Evolutionary conservation across 2,888 invertebrate genomes (phyloP), one percentile per base, ranked within the genome.

Genomic region (Melitaea athalia): DNA sequence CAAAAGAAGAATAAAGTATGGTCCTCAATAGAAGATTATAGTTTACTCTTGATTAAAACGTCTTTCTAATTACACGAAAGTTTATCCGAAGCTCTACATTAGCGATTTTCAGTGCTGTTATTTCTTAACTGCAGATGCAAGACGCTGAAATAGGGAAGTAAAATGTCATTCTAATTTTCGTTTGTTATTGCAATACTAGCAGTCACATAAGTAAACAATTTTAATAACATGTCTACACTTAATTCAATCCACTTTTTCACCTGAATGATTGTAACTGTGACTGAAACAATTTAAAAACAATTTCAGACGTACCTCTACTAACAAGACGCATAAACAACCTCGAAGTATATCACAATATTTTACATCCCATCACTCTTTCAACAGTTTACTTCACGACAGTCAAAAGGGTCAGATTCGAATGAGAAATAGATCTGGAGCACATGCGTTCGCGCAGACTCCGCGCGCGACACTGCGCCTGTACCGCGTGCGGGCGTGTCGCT

Each of bases 401-500:
- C n/a, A 24, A 47, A 52, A 63, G 33, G 47, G 50, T n/a, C 31
- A 60, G 14, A 43, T 55, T 55, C 42, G 24, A 24, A 38, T 49
- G 15, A 17, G 38, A 15, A 57, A 15, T 49, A 63, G 31, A 45
- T 52, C 42, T 33, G 5, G 15, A 59, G 59, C 69, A 69, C 69
- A 63, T 63, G 69, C 66, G 69, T 60, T 49, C 57, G 67, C 69
- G 69, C 69, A 63, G 53, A 14, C 63, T 12, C 53, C 67, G 43
- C 60, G 43, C 59, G 59, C 55, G 63, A 45, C 31, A 63, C 69
- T 67, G 63, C 12, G 38, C 38, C 6, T 38, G 38, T 38, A 8
- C 38, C 5, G 38, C 5, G 38, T 38, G 38, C 38, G 38, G 8
- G 57, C 52, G 60, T 52, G 52, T 60, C 24, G 60, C 69, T 67